Conservation (phyloP, 2,797 vertebrate species). For the Gadopsis marmoratus region DNA sequence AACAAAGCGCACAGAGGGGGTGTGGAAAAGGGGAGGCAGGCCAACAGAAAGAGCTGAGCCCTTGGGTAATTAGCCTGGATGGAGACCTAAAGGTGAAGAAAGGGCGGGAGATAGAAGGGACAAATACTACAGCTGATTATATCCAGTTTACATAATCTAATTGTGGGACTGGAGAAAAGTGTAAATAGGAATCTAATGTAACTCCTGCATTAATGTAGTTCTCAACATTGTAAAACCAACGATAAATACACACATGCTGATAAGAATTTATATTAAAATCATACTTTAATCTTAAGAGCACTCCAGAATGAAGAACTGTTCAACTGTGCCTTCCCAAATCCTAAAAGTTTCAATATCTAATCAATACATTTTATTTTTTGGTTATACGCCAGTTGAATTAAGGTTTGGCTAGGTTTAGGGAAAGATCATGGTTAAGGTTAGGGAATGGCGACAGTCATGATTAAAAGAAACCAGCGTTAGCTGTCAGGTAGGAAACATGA, state of each 20-base stretch:
- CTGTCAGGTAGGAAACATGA: neutral
- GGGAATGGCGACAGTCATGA: neutral
- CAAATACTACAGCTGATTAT: slow-evolving; percentile 47
- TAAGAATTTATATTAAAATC: neutral
- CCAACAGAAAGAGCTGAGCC: slow-evolving; percentile 60
- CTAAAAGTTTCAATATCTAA: neutral
- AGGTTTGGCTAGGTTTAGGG: neutral
- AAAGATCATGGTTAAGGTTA: neutral
- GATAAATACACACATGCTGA: slow-evolving; percentile 1
- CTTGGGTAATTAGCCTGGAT: slow-evolving; percentile 79
- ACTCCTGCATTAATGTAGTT: neutral
- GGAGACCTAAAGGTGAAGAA: slow-evolving; percentile 68
- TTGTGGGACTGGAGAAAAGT: slow-evolving; percentile 22
- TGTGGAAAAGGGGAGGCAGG: slow-evolving; percentile 37
- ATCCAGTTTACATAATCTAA: slow-evolving; percentile 30
- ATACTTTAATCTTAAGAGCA: neutral
- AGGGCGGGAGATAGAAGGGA: slow-evolving; percentile 35
- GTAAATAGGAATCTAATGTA: neutral
- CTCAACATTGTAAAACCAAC: neutral
- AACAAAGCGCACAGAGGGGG: slow-evolving; percentile 63
- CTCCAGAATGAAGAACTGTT: neutral
- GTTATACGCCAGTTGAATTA: neutral
- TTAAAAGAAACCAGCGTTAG: neutral
- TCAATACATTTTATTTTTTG: neutral
- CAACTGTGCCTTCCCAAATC: neutral